Base-by-base conservation (phyloP, 2,113 vertebrate genomes). In the Hiodon alosoides region DNA sequence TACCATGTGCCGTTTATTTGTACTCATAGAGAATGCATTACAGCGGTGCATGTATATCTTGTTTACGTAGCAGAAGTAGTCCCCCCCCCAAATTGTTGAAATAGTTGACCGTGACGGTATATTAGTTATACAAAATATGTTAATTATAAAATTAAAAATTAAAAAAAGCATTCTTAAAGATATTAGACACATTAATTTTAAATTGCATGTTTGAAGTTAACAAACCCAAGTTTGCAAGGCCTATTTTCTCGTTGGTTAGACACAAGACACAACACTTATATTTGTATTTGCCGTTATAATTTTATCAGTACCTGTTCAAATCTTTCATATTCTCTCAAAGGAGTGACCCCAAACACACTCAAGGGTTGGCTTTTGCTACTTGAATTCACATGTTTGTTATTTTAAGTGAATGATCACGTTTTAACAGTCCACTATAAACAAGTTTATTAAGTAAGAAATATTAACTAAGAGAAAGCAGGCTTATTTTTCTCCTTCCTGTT, bases 381-480 rank as follows among this genome's bases (percentile, higher is more conserved):
- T 17, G 46, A 67, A 59, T 77, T 64, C 77, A 80, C 69, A 76
- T 86, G 87, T 84, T 88, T 82, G 78, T 85, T 76, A 79, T 82
- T 80, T 81, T 70, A 76, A 78, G 69, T 81, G 72, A 84, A 82
- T 54, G 58, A 17, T 52, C 64, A 73, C 72, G 67, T 77, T 82
- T 81, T 78, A 79, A 79, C 75, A 79, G 70, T 50, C 65, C 55
- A 84, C 81, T 82, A 87, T 79, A 78, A 79, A 79, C 75, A 81
- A 81, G 73, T 83, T 73, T 75, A 76, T 78, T 83, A 80, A 79
- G 83, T 82, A 81, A 75, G 69, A 81, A 80, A 81, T 84, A 83
- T 87, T 84, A 85, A 82, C 78, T 82, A 16, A 31, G 85, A 84
- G 81, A 82, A 88, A 77, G 83, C 75, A 69, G 77, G 58, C 82